These are phyloP conservation scores for Plestiodon gilberti DNA, from an alignment of 2,113 vertebrate genomes.

Conservation along the genomic window DNA sequence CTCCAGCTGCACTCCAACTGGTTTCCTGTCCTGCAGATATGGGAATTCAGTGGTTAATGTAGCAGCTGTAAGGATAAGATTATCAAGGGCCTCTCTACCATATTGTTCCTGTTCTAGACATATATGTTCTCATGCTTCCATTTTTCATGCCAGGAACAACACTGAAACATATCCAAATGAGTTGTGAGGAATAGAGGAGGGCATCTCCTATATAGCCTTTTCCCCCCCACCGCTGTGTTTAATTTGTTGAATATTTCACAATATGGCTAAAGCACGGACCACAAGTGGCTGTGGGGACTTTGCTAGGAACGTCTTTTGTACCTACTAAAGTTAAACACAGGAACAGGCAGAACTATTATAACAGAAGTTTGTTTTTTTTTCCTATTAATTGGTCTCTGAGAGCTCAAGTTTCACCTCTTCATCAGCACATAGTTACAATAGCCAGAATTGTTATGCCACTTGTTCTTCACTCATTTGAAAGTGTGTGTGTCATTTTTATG, in stretches of 20 bases:
- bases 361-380: not conserved
- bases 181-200: not conserved
- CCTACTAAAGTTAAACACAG: not conserved
- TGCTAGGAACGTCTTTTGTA: not conserved
- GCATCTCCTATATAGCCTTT: not conserved
- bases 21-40: not conserved
- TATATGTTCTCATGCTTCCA: not conserved
- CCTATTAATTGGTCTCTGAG: rapidly evolving
- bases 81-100: not conserved
- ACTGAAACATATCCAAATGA: not conserved
- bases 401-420: not conserved
- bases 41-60: not conserved
- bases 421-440: not conserved
- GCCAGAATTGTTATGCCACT: not conserved
- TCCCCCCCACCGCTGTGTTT: not conserved
- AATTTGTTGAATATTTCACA: no score
- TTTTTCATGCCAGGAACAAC: not conserved
- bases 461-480: not conserved
- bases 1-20: not conserved
- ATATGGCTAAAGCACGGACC: no score
- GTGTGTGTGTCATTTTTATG: not conserved
- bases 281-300: no score
- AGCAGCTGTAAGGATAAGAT: not conserved
- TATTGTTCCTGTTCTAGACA: not conserved
- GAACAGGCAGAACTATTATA: not conserved